Conservation (phyloP, 2,888 invertebrate genomes). For the Stenodema calcarata region DNA sequence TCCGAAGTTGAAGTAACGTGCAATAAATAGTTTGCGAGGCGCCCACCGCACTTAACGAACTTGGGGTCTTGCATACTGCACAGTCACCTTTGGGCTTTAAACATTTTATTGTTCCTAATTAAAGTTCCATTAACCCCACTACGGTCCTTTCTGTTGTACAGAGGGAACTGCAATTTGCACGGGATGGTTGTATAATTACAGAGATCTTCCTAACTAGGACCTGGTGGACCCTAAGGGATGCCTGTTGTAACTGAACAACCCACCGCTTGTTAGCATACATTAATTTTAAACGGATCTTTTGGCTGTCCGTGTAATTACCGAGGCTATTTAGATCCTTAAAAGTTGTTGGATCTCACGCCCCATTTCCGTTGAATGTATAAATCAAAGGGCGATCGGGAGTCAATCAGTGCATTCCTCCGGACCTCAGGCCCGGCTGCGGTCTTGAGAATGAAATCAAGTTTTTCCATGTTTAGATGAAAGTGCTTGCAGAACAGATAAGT, state of each 20-base stretch:
- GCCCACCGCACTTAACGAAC: not conserved
- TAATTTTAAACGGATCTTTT: constrained; percentile 39
- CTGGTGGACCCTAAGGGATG: not conserved
- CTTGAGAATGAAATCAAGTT: not conserved
- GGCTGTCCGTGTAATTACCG: constrained; percentile 24
- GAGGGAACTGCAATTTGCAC: constrained; percentile 20
- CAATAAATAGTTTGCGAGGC: not conserved
- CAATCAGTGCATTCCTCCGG: not conserved
- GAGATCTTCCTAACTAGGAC: constrained; percentile 7
- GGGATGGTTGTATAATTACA: constrained; percentile 34
- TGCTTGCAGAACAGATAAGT: not conserved
- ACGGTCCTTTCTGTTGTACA: not conserved
- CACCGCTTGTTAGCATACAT: constrained; percentile 44
- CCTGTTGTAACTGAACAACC: constrained; percentile 9
- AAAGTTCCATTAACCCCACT: constrained; percentile 26
- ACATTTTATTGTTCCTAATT: constrained; percentile 32
- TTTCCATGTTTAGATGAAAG: not conserved
- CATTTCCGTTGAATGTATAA: constrained; percentile 6
- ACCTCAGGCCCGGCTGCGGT: not conserved
- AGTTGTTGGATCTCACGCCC: constrained; percentile 42
- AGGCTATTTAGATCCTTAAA: constrained; percentile 31
- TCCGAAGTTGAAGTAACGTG: not conserved
- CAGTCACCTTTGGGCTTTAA: constrained; percentile 6
- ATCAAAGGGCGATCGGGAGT: constrained; percentile 15
- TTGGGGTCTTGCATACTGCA: not conserved